Conservation (phyloP, 2,113 vertebrate species). For the Oryzias celebensis region DNA sequence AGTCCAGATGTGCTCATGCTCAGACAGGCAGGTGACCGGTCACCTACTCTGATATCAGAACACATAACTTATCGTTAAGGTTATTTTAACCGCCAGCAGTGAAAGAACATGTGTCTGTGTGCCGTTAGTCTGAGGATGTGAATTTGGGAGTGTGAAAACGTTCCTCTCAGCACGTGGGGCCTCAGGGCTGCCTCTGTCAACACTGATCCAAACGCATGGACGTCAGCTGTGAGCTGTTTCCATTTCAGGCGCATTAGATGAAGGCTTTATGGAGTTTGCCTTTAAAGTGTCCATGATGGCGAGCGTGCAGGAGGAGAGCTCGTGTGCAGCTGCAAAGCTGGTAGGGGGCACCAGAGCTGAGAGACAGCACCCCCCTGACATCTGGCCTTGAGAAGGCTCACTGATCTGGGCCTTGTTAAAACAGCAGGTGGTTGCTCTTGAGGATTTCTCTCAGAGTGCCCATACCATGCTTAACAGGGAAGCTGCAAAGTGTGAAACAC, state of each 20-base stretch:
- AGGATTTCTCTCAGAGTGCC: constrained; percentile 22
- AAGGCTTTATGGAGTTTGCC: neutral
- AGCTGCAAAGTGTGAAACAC: neutral
- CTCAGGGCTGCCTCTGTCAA: constrained; percentile 14
- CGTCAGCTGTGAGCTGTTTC: constrained; percentile 4
- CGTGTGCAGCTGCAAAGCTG: constrained; percentile 33
- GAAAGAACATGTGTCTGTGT: constrained; percentile 40
- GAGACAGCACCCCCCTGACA: constrained; percentile 19
- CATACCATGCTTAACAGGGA: constrained; percentile 25
- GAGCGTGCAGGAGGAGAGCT: constrained; percentile 5
- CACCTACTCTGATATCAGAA: constrained; percentile 40
- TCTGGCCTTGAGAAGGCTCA: constrained; percentile 44
- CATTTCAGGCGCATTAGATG: neutral
- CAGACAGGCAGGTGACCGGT: constrained; percentile 18
- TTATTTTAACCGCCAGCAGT: constrained; percentile 21
- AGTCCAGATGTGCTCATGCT: constrained; percentile 34
- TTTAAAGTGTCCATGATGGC: neutral
- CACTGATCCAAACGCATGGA: neutral
- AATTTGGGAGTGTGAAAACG: constrained; percentile 4
- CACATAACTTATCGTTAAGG: constrained; percentile 61
- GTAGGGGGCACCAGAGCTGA: constrained; percentile 13
- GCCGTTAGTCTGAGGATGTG: constrained; percentile 21
- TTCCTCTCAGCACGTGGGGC: constrained; percentile 4
- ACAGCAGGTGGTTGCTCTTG: constrained; percentile 41
- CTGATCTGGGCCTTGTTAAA: constrained; percentile 56